Base-by-base conservation (phyloP, 2,888 invertebrate species). In the Dolichomitus sp. region DNA sequence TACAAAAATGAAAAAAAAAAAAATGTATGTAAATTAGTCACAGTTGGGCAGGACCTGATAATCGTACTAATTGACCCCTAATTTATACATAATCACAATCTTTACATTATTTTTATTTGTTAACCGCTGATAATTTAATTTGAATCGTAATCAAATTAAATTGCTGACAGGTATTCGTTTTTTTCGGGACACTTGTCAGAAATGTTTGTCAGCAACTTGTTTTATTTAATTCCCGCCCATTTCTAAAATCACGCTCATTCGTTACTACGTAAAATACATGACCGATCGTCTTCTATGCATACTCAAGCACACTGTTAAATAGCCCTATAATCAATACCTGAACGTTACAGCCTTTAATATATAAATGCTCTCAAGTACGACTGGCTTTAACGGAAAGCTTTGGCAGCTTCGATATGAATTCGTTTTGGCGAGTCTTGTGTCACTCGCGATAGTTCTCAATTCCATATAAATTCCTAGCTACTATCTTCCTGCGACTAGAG, bases 261-360 rank as follows among this genome's bases (percentile, higher is more conserved):
- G 30, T 33, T n/a, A 33, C n/a, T 57, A n/a, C 23, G 57, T 57
- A 57, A 52, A 52, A 52, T 52, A 52, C 23, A 52, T 23, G 11
- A 27, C 23, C 23, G 52, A 23, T 52, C 14, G 23, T 52, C 9
- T 52, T 7, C 30, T n/a, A 40, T 9, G 11, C 37, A n/a, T 17
- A 33, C 37, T 59, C 30, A 30, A 57, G 12, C 12, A 57, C 30
- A 30, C 57, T 33, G 27, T n/a, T 57, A 57, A n/a, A 30, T 4
- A 33, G 33, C 33, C 33, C 37, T 48, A 69, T 33, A 70, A 19
- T 63, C 17, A 50, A 69, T 61, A 77, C 70, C 65, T 45, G 54
- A 73, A 79, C 12, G 45, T 73, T 73, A 73, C 79, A 73, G 79
- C 57, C 72, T 66, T 79, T 37, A 30, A 50, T 65, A 65, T 54